These are phyloP conservation scores for Neodiprion lecontei DNA, from an alignment of 1,140 invertebrate species.

Conservation along the genomic window DNA sequence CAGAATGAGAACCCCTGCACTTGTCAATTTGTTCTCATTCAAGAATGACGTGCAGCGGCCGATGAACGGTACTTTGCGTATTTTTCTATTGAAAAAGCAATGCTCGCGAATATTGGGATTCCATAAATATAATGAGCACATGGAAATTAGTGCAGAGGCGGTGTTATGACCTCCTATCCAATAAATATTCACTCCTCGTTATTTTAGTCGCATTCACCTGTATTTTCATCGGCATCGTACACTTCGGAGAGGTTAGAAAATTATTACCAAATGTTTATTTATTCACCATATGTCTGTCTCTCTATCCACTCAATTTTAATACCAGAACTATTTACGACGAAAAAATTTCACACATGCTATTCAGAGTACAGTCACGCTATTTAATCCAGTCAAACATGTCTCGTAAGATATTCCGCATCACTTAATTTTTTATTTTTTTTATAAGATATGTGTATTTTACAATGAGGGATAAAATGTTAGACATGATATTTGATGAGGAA, in stretches of 20 bases:
- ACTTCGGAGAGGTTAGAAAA: slow-evolving; percentile 61
- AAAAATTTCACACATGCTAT: slow-evolving; percentile 9
- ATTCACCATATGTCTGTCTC: slow-evolving; percentile 8
- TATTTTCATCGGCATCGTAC: slow-evolving; percentile 58
- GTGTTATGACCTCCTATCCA: slow-evolving; percentile 61
- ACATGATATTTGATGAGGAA: background rate
- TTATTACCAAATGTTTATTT: background rate
- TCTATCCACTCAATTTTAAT: background rate
- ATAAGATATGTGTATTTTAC: slow-evolving; percentile 8
- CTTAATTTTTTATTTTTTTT: slow-evolving; percentile 12
- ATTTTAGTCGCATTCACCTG: slow-evolving; percentile 56
- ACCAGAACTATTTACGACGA: background rate
- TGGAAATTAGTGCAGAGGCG: slow-evolving; percentile 62
- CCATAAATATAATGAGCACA: slow-evolving; percentile 51
- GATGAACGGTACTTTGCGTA: background rate
- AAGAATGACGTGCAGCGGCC: no score
- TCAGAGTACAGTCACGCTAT: background rate
- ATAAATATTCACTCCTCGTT: slow-evolving; percentile 60
- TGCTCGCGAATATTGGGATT: background rate
- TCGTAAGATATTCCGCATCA: slow-evolving; percentile 4
- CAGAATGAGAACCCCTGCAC: no score
- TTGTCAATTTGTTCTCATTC: no score
- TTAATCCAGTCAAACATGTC: slow-evolving; percentile 6
- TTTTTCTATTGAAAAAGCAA: background rate
- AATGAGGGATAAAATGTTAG: background rate